Base-by-base conservation (phyloP, 1,140 invertebrate species). In the Tetramorium simillimum region DNA sequence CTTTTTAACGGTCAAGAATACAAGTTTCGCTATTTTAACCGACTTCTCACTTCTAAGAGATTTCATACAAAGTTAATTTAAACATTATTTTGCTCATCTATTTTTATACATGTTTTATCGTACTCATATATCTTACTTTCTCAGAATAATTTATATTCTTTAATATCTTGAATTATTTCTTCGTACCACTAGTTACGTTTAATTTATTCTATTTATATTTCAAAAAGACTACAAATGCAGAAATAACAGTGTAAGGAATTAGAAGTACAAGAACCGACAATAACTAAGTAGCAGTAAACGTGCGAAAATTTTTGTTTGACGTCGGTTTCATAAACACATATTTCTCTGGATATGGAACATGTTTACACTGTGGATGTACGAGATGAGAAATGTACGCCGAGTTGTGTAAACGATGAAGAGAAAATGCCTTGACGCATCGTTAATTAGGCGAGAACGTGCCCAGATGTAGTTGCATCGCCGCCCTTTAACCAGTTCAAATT, bases 381-480 rank as follows among this genome's bases (percentile, higher is more conserved):
- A 40, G 65, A 43, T 33, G 49, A 81, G 14, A 72, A 58, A 43
- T 49, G 9, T 7, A 28, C 33, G n/a, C 24, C 49, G 76, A 28
- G 16, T 24, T 46, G 40, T 53, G 77, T 24, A 53, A 28, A 40
- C 33, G 65, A 65, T 49, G 16, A 33, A 46, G 77, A 40, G 62
- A 62, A 84, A 62, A 58, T 60, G 46, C 43, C 58, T 77, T 14
- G 72, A 33, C 46, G 82, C 58, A 49, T 63, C 73, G 73, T 63
- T 85, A 85, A 85, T 85, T 85, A 77, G 9, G 3, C 43, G 58
- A 18, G 43, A 63, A 77, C 56, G 56, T 24, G 56, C 1, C 72
- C 12, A 67, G 28, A 73, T 63, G 81, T 18, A 14, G 58, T 46
- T 24, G 43, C 51, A 33, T 14, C 43, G n/a, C n/a, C 58, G 58